phyloP scores from a whole-genome alignment of 2,888 invertebrate genomes.

The Lithophane semibrunnea region DNA sequence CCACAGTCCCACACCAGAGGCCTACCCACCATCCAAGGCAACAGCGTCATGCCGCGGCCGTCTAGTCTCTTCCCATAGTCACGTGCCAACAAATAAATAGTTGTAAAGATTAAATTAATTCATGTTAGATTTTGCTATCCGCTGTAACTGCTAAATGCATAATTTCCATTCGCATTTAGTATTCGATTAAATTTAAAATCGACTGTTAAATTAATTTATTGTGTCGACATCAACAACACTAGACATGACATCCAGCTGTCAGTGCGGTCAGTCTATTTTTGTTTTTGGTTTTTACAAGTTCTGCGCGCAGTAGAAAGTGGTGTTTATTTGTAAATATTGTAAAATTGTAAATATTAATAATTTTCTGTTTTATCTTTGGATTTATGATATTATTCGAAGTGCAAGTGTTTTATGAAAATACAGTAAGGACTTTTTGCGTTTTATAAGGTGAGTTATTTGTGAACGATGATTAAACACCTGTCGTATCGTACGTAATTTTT shows the following conservation, averaged over 20 bases:
- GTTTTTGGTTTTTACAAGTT: constrained; percentile 79
- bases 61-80: not conserved
- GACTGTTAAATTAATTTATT: not conserved
- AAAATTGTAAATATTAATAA: constrained; percentile 79
- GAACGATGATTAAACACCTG: constrained; percentile 67
- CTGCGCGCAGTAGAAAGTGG: constrained; percentile 80
- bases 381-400: constrained; percentile 68
- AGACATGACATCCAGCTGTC: constrained; percentile 46
- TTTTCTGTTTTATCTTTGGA: constrained; percentile 68
- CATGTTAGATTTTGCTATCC: not conserved
- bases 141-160: not conserved
- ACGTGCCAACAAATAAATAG: not conserved
- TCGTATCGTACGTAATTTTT: constrained; percentile 63
- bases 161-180: rapidly evolving
- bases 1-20: not conserved
- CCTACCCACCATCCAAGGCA: not conserved
- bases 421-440: constrained; percentile 67
- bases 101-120: not conserved
- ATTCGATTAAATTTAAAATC: constrained; percentile 12
- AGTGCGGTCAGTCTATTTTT: constrained; percentile 63
- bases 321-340: constrained; percentile 88
- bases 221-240: constrained; percentile 51
- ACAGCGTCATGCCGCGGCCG: too few relatives aligned
- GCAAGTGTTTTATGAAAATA: constrained; percentile 81
- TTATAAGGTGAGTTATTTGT: constrained; percentile 76